phyloP scores from a whole-genome alignment of 2,888 invertebrate genomes.

The Ernsta delagoae region DNA sequence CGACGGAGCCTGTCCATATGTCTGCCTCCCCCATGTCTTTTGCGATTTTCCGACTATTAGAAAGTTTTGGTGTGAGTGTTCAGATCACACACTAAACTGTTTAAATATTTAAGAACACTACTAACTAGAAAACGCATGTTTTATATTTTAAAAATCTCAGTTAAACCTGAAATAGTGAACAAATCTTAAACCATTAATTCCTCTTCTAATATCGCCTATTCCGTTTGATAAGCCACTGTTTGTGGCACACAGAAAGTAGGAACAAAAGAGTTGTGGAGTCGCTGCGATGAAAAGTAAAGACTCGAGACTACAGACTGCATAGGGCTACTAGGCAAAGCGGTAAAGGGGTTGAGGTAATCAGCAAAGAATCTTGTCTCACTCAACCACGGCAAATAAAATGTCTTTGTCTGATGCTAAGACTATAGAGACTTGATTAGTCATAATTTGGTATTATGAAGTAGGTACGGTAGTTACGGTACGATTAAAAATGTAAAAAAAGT shows the following conservation, averaged over 20 bases:
- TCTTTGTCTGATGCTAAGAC: background rate
- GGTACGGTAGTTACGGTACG: too few relatives aligned
- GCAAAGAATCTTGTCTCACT: slow-evolving; percentile 8
- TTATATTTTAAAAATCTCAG: background rate
- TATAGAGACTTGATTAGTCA: too few relatives aligned
- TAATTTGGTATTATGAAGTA: too few relatives aligned
- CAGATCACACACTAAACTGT: background rate
- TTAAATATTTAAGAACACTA: too few relatives aligned
- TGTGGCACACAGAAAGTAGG: slow-evolving; percentile 11
- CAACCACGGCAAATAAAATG: background rate
- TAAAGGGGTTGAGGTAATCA: slow-evolving; percentile 6
- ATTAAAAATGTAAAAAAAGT: too few relatives aligned
- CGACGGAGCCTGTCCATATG: background rate
- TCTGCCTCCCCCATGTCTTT: background rate
- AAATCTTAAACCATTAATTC: background rate
- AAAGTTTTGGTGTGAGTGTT: background rate
- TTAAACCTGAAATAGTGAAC: background rate
- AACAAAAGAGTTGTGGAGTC: slow-evolving; percentile 28
- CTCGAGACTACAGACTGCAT: slow-evolving; percentile 16
- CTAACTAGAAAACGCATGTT: background rate
- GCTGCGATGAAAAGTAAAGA: slow-evolving; percentile 33
- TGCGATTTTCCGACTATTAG: background rate
- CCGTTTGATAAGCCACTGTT: slow-evolving; percentile 23
- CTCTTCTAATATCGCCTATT: slow-evolving; percentile 20
- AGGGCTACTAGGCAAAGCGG: slow-evolving; percentile 25